Base-by-base conservation (phyloP, 2,888 invertebrate genomes). In the Endomychus coccineus region DNA sequence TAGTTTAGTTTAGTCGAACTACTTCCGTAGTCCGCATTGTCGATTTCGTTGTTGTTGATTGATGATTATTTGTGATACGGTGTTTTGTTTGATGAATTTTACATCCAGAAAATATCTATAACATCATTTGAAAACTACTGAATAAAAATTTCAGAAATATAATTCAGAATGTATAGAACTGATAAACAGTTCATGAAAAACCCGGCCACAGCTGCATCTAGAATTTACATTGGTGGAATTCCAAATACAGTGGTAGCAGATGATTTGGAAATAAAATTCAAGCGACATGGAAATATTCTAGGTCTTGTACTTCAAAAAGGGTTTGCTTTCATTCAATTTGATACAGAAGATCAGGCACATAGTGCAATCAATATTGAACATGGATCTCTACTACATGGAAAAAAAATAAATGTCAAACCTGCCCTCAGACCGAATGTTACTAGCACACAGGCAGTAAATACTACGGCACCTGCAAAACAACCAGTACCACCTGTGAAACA, bases 301-400 rank as follows among this genome's bases (percentile, higher is more conserved):
- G 85, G 83, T 2, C 74, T 85, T 1, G 59, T 80, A n/a, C 68
- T 83, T 12, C 84, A 84, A 51, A 73, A 78, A 47, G 83, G 86
- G 33, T 92, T 87, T 64, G 90, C 86, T 11, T 92, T 91, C 64
- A 80, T 92, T 2, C 91, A 92, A 57, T 91, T 79, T 62, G 83
- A 83, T 41, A 72, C 71, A 13, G 87, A 87, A 49, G 65, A 72
- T 2, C 74, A 81, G 51, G 91, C 89, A 0, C 75, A 78, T 43
- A 74, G 75, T 40, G 89, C 89, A 11, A 85, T 89, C 21, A 63
- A 71, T 32, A 74, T 76, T 34, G 80, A 83, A 43, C 75, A 83
- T 62, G 81, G 81, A 14, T 69, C 73, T 10, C 71, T 77, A 46
- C 79, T 88, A 50, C 79, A 80, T 56, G 83, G 85, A 1, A 78